These are phyloP conservation scores for Pelvicachromis taeniatus DNA, from an alignment of 2,113 vertebrate genomes.

Conservation along the genomic window DNA sequence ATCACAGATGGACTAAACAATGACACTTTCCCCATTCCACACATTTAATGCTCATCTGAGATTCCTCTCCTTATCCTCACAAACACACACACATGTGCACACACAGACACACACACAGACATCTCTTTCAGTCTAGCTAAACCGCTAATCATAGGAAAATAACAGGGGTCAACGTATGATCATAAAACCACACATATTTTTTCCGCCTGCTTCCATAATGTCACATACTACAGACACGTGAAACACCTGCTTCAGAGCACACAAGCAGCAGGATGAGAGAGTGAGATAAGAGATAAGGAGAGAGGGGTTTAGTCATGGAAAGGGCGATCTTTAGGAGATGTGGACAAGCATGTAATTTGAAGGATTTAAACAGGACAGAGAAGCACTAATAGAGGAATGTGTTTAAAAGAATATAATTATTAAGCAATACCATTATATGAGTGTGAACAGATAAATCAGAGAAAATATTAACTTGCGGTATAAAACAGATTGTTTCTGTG, in stretches of 20 bases:
- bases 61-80: background rate
- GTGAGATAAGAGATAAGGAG: background rate
- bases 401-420: slow-evolving; percentile 30
- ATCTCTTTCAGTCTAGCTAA: background rate
- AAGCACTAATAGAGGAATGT: slow-evolving; percentile 14
- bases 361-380: slow-evolving; percentile 31
- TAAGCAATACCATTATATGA: background rate
- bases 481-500: background rate
- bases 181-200: slow-evolving; percentile 51
- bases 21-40: background rate
- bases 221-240: slow-evolving; percentile 51
- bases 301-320: background rate
- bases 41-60: background rate
- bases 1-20: background rate
- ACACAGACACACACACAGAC: background rate
- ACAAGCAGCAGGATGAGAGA: slow-evolving; percentile 28
- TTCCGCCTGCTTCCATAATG: slow-evolving; percentile 41
- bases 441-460: background rate
- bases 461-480: background rate
- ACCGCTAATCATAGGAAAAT: slow-evolving; percentile 54
- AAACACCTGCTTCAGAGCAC: slow-evolving; percentile 61
- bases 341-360: slow-evolving; percentile 42
- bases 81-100: background rate
- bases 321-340: background rate
- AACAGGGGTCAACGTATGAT: slow-evolving; percentile 26